phyloP scores from a whole-genome alignment of 2,888 invertebrate species.

The Cotesia congregata region DNA sequence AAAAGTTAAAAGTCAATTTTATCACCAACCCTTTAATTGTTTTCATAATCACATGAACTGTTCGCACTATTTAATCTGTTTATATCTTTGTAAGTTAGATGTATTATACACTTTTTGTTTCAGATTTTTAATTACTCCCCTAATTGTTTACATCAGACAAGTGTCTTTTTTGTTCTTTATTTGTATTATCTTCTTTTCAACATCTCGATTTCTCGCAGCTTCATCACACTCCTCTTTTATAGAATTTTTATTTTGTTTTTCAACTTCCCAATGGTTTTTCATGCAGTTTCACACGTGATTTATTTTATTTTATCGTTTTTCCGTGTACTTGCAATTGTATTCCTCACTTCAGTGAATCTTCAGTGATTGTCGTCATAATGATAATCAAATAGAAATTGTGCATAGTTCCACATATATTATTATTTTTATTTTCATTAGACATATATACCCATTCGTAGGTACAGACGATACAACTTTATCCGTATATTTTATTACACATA shows the following conservation, averaged over 20 bases:
- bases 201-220: constrained; percentile 12
- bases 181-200: constrained; percentile 31
- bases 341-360: neutral
- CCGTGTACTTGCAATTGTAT: neutral
- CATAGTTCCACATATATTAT: neutral
- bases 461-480: constrained; percentile 4
- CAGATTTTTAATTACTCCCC: constrained; percentile 53
- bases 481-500: neutral
- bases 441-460: too few species aligned
- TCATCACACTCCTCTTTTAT: constrained; percentile 14
- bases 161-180: constrained; percentile 44
- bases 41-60: neutral
- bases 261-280: constrained; percentile 6
- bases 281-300: constrained; percentile 14
- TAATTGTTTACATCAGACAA: constrained; percentile 54
- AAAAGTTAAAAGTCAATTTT: neutral
- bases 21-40: constrained; percentile 3
- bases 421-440: too few species aligned
- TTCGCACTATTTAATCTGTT: constrained; percentile 14
- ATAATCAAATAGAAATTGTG: neutral
- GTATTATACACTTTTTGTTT: constrained; percentile 38
- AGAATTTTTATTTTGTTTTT: constrained; percentile 7
- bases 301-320: constrained; percentile 1
- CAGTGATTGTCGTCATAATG: neutral
- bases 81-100: constrained; percentile 30